Evolutionary conservation across 1,140 invertebrate species (phyloP).

Genomic region (Tetramorium simillimum): DNA sequence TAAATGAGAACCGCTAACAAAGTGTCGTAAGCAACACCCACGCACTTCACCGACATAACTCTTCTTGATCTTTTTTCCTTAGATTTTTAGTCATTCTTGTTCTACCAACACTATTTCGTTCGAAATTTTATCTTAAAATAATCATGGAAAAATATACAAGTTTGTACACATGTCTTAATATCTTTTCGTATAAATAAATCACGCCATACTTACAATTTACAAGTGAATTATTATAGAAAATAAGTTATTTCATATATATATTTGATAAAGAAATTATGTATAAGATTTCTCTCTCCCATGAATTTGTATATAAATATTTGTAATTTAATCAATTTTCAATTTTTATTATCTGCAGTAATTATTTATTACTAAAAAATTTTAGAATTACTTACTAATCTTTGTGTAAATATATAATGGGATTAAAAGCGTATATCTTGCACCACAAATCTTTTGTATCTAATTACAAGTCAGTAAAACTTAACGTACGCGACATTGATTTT

Average conservation of each 20-base stretch:
- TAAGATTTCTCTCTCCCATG: neutral
- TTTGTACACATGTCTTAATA: neutral
- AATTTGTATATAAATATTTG: neutral
- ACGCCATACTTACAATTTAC: neutral
- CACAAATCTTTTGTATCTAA: neutral
- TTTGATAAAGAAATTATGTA: neutral
- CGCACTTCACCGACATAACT: neutral
- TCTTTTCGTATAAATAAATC: neutral
- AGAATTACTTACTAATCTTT: neutral
- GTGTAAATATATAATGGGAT: neutral
- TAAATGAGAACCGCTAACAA: neutral
- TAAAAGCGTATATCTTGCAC: neutral
- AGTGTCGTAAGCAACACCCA: neutral
- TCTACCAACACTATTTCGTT: neutral
- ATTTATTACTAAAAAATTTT: no score
- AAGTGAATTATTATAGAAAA: neutral
- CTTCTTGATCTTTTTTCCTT: neutral
- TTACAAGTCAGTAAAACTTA: conserved; percentile 7
- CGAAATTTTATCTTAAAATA: neutral
- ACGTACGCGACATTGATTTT: conserved; percentile 1
- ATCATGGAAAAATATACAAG: neutral
- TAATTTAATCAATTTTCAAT: neutral
- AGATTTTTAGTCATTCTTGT: neutral
- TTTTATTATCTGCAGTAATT: neutral
- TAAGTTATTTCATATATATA: neutral